phyloP scores from a whole-genome alignment of 2,113 vertebrate species.

The Microtus montanus region DNA sequence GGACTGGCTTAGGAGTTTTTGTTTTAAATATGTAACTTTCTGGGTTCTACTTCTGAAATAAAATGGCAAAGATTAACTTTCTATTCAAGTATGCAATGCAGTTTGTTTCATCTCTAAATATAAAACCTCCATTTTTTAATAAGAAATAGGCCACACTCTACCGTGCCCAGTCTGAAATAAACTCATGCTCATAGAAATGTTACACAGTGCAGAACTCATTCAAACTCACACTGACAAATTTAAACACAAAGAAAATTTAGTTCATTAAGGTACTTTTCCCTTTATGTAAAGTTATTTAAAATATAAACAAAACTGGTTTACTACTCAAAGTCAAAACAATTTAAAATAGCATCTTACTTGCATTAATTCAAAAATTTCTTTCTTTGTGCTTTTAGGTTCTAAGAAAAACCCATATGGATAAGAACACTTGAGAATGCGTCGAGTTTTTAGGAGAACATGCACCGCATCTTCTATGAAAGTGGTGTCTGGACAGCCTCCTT shows the following conservation, averaged over 20 bases:
- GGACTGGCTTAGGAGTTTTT: not conserved
- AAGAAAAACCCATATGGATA: conserved; percentile 99
- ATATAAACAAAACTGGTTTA: conserved; percentile 58
- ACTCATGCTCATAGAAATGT: conserved; percentile 28
- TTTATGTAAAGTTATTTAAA: conserved; percentile 47
- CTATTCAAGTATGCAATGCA: not conserved
- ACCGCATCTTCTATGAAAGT: conserved; percentile 99
- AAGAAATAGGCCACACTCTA: conserved; percentile 31
- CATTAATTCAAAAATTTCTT: conserved; percentile 99
- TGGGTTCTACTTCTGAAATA: conserved; percentile 47
- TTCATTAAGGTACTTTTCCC: conserved; percentile 37
- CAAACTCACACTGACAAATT: not conserved
- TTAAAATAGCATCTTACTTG: conserved; percentile 88
- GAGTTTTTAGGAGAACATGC: conserved; percentile 97
- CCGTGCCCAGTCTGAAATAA: conserved; percentile 19
- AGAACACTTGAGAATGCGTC: conserved; percentile 99
- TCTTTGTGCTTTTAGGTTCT: conserved; percentile 99
- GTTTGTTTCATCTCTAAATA: conserved; percentile 37
- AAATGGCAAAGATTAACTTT: conserved; percentile 44
- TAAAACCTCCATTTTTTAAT: not conserved
- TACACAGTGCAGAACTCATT: not conserved
- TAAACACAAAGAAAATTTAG: conserved; percentile 48
- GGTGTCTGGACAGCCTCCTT: conserved; percentile 96
- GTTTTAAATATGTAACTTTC: conserved; percentile 27
- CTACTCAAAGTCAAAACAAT: conserved; percentile 46